phyloP scores from a whole-genome alignment of 1,140 invertebrate species.

The Heliconius nattereri region DNA sequence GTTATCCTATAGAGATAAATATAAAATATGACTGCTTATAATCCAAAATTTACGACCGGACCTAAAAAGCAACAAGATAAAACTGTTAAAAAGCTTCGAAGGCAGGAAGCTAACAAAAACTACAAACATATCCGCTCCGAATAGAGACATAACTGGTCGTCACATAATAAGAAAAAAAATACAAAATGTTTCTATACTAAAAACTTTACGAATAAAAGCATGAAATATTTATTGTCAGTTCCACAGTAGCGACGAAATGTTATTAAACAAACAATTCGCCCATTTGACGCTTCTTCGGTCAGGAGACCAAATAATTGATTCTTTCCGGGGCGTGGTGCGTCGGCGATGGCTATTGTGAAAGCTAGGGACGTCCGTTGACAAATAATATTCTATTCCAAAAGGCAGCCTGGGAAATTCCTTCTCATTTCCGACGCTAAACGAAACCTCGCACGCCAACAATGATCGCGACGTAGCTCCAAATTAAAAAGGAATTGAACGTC shows the following conservation, averaged over 20 bases:
- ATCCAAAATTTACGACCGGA: constrained; percentile 59
- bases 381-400: constrained; percentile 76
- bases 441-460: constrained; percentile 68
- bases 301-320: constrained; percentile 77
- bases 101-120: constrained; percentile 70
- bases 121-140: constrained; percentile 60
- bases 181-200: constrained; percentile 46
- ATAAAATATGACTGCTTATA: constrained; percentile 40
- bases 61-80: constrained; percentile 56
- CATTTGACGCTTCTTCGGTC: constrained; percentile 71
- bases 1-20: constrained; percentile 29
- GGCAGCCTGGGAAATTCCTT: constrained; percentile 70
- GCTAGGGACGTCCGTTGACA: constrained; percentile 58
- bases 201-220: constrained; percentile 56
- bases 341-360: constrained; percentile 62
- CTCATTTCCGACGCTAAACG: constrained; percentile 76
- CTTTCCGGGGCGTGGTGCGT: constrained; percentile 74
- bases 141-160: constrained; percentile 44
- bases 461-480: constrained; percentile 65
- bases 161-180: constrained; percentile 20
- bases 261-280: constrained; percentile 81
- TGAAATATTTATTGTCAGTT: constrained; percentile 71
- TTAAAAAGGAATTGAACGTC: constrained; percentile 73
- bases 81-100: constrained; percentile 64
- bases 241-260: constrained; percentile 71